A percentile compares a stretch with the other conserved stretches of the same genome.
Evolutionary conservation across 2,113 vertebrate genomes (phyloP).

Genomic region (Trichomycterus rosablanca): DNA sequence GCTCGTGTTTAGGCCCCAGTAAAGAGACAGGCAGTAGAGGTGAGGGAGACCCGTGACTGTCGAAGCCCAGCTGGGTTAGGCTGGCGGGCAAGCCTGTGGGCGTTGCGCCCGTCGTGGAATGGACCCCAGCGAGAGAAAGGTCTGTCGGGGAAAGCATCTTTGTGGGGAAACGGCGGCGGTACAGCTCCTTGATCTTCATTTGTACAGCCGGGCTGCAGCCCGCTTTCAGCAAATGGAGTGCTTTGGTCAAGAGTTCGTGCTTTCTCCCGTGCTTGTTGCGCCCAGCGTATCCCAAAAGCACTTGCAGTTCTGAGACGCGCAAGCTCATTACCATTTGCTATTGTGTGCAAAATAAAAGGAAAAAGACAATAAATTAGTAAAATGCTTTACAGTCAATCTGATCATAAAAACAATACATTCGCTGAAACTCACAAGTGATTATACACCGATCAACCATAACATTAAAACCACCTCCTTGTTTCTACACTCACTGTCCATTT

Average conservation of each 20-base stretch:
- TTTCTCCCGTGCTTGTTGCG: constrained; percentile 98
- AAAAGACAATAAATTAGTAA: constrained; percentile 22
- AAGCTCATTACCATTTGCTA: constrained; percentile 99
- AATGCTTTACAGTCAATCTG: too few species aligned
- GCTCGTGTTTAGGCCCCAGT: constrained; percentile 95
- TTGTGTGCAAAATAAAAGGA: constrained; percentile 38
- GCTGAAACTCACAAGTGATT: too few species aligned
- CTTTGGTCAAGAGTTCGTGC: constrained; percentile 99
- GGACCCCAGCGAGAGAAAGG: constrained; percentile 82
- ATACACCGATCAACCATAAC: too few species aligned
- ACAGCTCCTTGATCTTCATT: constrained; percentile 99
- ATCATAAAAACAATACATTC: too few species aligned
- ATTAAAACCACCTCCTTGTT: too few species aligned
- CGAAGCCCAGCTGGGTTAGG: constrained; percentile 85
- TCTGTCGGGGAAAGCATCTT: constrained; percentile 96
- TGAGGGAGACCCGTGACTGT: constrained; percentile 85
- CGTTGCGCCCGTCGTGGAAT: constrained; percentile 68
- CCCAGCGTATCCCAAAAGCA: constrained; percentile 96
- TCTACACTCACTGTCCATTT: too few species aligned
- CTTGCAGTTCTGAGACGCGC: constrained; percentile 97
- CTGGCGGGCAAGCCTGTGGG: constrained; percentile 73
- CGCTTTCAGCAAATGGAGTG: constrained; percentile 92
- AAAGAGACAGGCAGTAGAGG: constrained; percentile 93
- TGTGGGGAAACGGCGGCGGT: constrained; percentile 91
- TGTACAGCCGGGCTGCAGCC: constrained; percentile 97